These are phyloP conservation scores for Euglossa dilemma DNA, from an alignment of 1,140 invertebrate species.

Conservation along the genomic window DNA sequence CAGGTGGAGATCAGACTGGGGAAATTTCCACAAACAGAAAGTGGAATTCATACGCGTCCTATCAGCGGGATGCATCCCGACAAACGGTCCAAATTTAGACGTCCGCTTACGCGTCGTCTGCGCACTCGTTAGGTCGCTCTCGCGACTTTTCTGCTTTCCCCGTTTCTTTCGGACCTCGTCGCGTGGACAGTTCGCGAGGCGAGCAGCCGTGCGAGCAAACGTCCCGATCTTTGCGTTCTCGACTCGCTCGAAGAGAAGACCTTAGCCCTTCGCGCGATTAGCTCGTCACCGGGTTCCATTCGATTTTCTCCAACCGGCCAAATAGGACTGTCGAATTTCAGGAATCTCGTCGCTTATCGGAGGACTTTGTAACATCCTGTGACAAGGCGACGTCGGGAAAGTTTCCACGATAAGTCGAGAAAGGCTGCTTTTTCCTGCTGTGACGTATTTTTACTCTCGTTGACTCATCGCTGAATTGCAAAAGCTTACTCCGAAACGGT, in stretches of 20 bases:
- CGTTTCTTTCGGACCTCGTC: too few relatives aligned
- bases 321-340: conserved; percentile 14
- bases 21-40: conserved; percentile 35
- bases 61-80: conserved; percentile 9
- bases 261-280: not conserved
- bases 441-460: conserved; percentile 30
- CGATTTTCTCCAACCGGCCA: not conserved
- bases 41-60: conserved; percentile 48
- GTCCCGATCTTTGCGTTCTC: too few relatives aligned
- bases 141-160: conserved; percentile 19
- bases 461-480: conserved; percentile 38
- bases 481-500: conserved; percentile 21
- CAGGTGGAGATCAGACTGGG: not conserved
- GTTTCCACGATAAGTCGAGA: conserved; percentile 45
- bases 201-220: too few relatives aligned
- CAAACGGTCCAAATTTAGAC: conserved; percentile 57
- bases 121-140: conserved; percentile 53
- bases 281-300: not conserved
- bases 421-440: conserved; percentile 7
- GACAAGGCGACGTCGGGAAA: conserved; percentile 20
- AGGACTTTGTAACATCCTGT: conserved; percentile 58
- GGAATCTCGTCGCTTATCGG: conserved; percentile 33
- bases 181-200: too few relatives aligned
- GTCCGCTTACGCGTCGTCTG: conserved; percentile 44
- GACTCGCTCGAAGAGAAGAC: too few relatives aligned